Base-by-base conservation (phyloP, 2,888 invertebrate genomes). In the Pardosa pseudoannulata region DNA sequence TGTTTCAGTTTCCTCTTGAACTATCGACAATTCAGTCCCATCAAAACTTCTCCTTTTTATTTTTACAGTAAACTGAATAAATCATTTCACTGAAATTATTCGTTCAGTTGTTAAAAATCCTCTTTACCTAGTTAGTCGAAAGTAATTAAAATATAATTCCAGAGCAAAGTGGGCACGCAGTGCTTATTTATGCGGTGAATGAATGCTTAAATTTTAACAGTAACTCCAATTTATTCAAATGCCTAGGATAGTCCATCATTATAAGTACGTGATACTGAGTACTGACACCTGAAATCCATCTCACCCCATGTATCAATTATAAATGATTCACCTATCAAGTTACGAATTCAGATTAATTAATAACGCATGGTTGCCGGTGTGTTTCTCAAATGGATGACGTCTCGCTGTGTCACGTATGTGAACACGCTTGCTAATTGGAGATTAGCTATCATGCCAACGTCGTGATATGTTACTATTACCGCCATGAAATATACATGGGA, bases 401-500 rank as follows among this genome's bases (percentile, higher is more conserved):
- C 5, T 3, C n/a, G 23, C 3, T 3, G 56, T 56, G 56, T 56
- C 56, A 56, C 23, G 56, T 56, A 56, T 19, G 56, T 56, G 56
- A 56, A 56, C 56, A 56, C 23, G 56, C 19, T 56, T 56, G 56
- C 56, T 56, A 56, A 56, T 56, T 56, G 56, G 56, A 56, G 56
- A 56, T 56, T 56, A 56, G 56, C 19, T 0, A 56, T 56, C 23
- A 56, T 56, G 19, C 23, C 23, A 56, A 19, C 3, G 23, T 23
- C 23, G 56, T 56, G 56, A 56, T 56, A 56, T 19, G 56, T 56
- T 56, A 56, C 56, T 56, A 23, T 56, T 23, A 23, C 56, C 3
- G 5, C 5, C 5, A 56, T 56, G 19, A 23, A 23, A 23, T 56
- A 56, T 56, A 56, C 23, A 56, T 56, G 23, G 23, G 23, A 23